Evolutionary conservation across 2,113 vertebrate species (phyloP).

Genomic region (Galbula dea): DNA sequence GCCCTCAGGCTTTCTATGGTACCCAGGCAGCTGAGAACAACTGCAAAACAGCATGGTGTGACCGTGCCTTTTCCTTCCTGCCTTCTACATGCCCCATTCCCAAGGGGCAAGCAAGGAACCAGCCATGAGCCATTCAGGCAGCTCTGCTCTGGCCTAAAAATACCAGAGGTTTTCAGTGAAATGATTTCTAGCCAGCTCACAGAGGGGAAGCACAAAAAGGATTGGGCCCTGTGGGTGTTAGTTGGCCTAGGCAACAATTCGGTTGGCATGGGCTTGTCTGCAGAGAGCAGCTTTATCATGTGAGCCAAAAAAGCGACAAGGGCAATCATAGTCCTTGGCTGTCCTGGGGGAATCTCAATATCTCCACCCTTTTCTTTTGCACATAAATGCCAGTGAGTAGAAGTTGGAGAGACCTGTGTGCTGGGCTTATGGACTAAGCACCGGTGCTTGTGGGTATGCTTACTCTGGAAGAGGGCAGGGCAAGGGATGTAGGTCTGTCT

Average conservation of each 20-base stretch:
- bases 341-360: background rate
- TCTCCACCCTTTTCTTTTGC: background rate
- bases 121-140: background rate
- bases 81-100: background rate
- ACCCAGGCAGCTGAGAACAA: background rate
- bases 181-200: background rate
- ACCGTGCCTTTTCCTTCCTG: background rate
- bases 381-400: background rate
- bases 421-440: background rate
- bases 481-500: background rate
- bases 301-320: background rate
- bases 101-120: background rate
- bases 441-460: background rate
- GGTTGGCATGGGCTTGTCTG: background rate
- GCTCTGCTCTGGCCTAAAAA: constrained; percentile 14
- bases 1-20: background rate
- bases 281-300: background rate
- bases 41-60: background rate
- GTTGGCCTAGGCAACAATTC: background rate
- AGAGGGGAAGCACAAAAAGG: constrained; percentile 21
- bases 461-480: background rate
- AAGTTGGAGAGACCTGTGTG: background rate
- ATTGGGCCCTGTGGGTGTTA: background rate
- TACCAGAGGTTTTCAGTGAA: constrained; percentile 8
- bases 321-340: background rate